Evolutionary conservation across 2,797 vertebrate species (phyloP).

Genomic region (Galago senegalensis): DNA sequence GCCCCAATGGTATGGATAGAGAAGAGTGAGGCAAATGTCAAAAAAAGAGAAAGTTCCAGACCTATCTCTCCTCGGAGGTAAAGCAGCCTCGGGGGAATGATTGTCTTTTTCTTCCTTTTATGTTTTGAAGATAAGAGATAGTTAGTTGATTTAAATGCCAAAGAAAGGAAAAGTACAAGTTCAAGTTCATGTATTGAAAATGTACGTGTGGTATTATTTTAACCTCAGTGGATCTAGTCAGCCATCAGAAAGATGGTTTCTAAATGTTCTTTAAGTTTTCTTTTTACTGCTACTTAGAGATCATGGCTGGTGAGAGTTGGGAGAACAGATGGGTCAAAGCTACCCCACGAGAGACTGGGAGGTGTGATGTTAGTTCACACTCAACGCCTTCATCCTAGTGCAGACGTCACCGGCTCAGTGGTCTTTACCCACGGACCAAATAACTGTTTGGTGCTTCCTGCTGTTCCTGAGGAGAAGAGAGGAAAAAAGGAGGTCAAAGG

Average conservation of each 20-base stretch:
- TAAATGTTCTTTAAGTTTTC: background rate
- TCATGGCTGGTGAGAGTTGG: background rate
- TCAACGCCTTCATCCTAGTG: background rate
- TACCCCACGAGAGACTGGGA: background rate
- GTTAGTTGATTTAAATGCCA: constrained; percentile 15
- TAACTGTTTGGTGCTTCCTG: background rate
- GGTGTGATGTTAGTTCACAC: background rate
- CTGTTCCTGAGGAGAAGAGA: background rate
- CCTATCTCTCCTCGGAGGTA: background rate
- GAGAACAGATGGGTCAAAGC: background rate
- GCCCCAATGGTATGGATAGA: background rate
- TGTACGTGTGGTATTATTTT: background rate
- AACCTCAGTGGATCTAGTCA: background rate
- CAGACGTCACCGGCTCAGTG: background rate
- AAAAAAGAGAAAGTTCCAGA: background rate
- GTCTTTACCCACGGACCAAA: background rate
- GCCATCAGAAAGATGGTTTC: background rate
- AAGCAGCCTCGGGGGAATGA: background rate
- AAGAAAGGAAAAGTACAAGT: background rate
- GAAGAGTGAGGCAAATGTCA: background rate
- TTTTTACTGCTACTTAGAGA: background rate
- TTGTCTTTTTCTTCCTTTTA: background rate
- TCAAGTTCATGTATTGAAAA: background rate
- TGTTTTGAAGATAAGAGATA: background rate
- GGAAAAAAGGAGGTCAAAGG: background rate